Evolutionary conservation across 2,797 vertebrate genomes (phyloP).

Genomic region (Pseudochirops cupreus): DNA sequence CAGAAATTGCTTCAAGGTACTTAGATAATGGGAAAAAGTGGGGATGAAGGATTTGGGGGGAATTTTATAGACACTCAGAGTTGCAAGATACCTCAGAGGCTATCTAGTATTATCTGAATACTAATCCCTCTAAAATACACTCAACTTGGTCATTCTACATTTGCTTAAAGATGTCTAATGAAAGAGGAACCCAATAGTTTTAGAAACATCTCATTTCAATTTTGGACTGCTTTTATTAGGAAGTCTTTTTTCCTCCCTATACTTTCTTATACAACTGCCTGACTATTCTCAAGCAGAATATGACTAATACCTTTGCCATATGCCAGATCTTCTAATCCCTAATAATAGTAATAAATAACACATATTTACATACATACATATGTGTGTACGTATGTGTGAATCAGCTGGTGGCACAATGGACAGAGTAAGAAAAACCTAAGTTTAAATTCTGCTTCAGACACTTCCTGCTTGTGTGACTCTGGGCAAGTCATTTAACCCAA

Average conservation of each 20-base stretch:
- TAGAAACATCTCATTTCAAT: not conserved
- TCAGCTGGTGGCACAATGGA: not conserved
- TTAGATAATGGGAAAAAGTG: not conserved
- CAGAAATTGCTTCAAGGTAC: not conserved
- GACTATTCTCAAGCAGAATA: not conserved
- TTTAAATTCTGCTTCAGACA: not conserved
- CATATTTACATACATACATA: not conserved
- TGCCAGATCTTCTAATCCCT: not conserved
- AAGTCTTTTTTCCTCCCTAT: not conserved
- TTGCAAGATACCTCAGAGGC: not conserved
- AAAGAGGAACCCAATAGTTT: not conserved
- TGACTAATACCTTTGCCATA: not conserved
- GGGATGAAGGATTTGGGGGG: not conserved
- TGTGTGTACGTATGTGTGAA: not conserved
- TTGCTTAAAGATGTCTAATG: not conserved
- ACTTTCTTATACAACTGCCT: not conserved
- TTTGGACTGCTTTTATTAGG: not conserved
- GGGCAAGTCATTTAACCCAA: not conserved
- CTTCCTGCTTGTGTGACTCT: not conserved
- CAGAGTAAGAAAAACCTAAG: not conserved
- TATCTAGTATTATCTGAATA: not conserved
- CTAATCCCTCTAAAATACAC: not conserved
- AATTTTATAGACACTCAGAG: not conserved
- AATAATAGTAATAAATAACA: not conserved
- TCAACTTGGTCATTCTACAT: not conserved